Evolutionary conservation across 1,140 invertebrate species (phyloP).

Genomic region (Chlorops oryzae): DNA sequence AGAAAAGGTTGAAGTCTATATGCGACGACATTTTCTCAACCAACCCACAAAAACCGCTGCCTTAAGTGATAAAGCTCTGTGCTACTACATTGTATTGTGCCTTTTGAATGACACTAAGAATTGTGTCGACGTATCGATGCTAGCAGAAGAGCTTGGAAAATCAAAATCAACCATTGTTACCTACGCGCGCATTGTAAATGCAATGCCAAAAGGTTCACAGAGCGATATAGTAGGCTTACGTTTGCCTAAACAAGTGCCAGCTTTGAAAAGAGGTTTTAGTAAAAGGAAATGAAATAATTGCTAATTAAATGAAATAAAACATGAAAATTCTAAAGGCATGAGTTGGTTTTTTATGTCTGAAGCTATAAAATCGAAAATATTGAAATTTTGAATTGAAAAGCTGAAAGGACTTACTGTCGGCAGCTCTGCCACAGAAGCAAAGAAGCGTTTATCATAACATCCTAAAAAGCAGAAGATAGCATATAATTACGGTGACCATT

Average conservation of each 20-base stretch:
- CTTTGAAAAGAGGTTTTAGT: conserved; percentile 23
- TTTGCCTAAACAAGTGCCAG: conserved; percentile 32
- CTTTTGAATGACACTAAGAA: conserved; percentile 32
- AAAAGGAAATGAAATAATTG: conserved; percentile 26
- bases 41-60: conserved; percentile 30
- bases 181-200: conserved; percentile 40
- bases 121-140: conserved; percentile 25
- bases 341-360: no score
- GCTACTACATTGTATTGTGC: conserved; percentile 40
- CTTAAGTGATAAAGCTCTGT: conserved; percentile 37
- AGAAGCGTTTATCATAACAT: no score
- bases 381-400: no score
- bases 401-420: no score
- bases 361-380: no score
- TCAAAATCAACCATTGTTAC: conserved; percentile 31
- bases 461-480: no score
- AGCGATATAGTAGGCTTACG: conserved; percentile 25
- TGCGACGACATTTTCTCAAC: conserved; percentile 34
- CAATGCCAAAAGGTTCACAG: conserved; percentile 26
- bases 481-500: no score
- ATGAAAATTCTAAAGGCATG: no score
- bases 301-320: no score
- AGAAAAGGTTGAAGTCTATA: conserved; percentile 42
- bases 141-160: conserved; percentile 27
- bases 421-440: no score